These are phyloP conservation scores for Lacerta viridis DNA, from an alignment of 2,797 vertebrate genomes.

Conservation along the genomic window DNA sequence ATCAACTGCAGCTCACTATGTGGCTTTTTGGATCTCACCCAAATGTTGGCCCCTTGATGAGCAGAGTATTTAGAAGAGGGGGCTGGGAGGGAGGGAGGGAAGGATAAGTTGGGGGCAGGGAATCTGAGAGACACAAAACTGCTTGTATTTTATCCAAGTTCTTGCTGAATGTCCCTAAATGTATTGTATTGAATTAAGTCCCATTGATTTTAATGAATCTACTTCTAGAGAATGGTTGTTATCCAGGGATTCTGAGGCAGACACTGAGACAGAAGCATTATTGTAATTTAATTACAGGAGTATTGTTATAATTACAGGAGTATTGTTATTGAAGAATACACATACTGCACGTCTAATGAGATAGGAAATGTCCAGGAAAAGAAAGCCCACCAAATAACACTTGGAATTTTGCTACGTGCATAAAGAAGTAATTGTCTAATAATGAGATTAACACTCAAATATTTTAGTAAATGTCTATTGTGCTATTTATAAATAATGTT, in stretches of 20 bases:
- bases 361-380: neutral
- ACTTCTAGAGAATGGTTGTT: conserved; percentile 21
- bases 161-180: neutral
- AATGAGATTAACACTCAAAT: neutral
- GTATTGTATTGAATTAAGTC: neutral
- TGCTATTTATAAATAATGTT: no score
- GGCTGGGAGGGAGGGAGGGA: no score
- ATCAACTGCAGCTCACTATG: no score
- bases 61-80: neutral
- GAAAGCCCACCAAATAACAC: neutral
- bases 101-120: neutral
- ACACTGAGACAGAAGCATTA: neutral
- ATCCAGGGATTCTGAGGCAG: neutral
- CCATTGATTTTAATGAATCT: conserved; percentile 13
- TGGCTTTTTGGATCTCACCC: neutral
- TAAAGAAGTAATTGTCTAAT: conserved; percentile 10
- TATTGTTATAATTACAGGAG: conserved; percentile 7
- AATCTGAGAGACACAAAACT: neutral
- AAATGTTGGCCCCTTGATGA: neutral
- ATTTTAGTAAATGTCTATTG: neutral
- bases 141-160: neutral
- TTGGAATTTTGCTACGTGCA: neutral
- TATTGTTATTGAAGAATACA: conserved; percentile 8
- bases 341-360: neutral
- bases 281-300: neutral